Evolutionary conservation across 1,140 invertebrate species (phyloP), one percentile per base, ranked within the genome.

Genomic region (Trichonephila inaurata): DNA sequence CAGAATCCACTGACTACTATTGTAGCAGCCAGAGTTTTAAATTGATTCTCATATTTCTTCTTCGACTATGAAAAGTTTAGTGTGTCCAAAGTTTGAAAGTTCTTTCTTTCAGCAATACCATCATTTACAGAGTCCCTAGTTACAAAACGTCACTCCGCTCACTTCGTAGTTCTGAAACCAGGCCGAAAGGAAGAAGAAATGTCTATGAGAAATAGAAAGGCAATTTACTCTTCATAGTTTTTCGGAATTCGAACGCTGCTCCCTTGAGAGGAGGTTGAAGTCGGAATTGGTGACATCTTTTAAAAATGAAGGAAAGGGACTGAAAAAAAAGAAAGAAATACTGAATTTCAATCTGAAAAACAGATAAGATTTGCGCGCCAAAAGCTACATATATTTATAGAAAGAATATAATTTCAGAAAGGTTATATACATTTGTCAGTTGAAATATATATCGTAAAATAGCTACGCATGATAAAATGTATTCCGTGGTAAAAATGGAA

Each of bases 31-130:
- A 40, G 44, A 92, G 40, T 33, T 85, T 85, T 92, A 92, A 92
- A 92, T 92, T 85, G 90, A 92, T 92, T 92, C 90, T 61, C 77
- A 92, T 92, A 92, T 92, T 92, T 92, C 90, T 66, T 64, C 33
- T 88, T 64, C 86, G 33, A 33, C 64, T 89, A 89, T 72, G 66
- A 89, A 51, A 60, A 77, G 88, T 89, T 69, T 33, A 62, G 58
- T 72, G 66, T 89, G 88, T 72, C 88, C 88, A 89, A 89, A 89
- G 40, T 77, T 89, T 89, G 88, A 69, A 92, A 92, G 81, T 81
- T 85, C 90, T 92, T 91, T 92, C 82, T 85, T 24, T 21, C 19
- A 85, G 90, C 77, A 51, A 85, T 66, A 58, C 90, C 90, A 85
- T 85, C 90, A 92, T 92, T 92, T 92, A 83, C 66, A 24, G 62